Conservation (phyloP, 2,888 invertebrate species). For the Corbicula japonica region DNA sequence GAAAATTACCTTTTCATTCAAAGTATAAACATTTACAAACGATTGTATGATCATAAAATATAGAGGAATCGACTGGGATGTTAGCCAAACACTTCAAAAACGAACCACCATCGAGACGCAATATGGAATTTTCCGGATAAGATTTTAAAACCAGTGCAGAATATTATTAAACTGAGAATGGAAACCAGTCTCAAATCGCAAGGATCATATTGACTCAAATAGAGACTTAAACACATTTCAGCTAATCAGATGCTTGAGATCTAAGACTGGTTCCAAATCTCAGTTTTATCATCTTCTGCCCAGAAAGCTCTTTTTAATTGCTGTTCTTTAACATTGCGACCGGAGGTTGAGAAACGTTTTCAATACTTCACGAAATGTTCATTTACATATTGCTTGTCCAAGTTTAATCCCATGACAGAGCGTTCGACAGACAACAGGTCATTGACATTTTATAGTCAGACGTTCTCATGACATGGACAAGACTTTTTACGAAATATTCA, state of each 20-base stretch:
- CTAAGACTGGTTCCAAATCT: no score
- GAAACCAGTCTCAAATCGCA: not conserved
- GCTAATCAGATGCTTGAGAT: not conserved
- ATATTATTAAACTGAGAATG: not conserved
- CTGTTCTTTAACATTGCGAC: no score
- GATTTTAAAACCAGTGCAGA: not conserved
- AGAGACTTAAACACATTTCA: not conserved
- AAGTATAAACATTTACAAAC: constrained; percentile 35
- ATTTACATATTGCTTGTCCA: no score
- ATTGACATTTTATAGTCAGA: no score
- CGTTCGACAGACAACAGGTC: no score
- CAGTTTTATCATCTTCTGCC: no score
- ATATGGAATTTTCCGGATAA: not conserved
- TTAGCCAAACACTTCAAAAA: constrained; percentile 14
- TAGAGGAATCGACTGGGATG: not conserved
- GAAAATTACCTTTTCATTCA: constrained; percentile 61
- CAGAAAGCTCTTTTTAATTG: no score
- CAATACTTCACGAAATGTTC: no score
- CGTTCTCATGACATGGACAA: no score
- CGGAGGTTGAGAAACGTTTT: no score
- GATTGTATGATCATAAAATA: constrained; percentile 3
- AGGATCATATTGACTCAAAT: not conserved
- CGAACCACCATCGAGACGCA: not conserved
- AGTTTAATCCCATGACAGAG: no score
- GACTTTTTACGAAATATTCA: no score